A percentile compares a stretch with the other conserved stretches of the same genome.
Conservation (phyloP, 2,888 invertebrate species). For the Nysson spinosus region DNA sequence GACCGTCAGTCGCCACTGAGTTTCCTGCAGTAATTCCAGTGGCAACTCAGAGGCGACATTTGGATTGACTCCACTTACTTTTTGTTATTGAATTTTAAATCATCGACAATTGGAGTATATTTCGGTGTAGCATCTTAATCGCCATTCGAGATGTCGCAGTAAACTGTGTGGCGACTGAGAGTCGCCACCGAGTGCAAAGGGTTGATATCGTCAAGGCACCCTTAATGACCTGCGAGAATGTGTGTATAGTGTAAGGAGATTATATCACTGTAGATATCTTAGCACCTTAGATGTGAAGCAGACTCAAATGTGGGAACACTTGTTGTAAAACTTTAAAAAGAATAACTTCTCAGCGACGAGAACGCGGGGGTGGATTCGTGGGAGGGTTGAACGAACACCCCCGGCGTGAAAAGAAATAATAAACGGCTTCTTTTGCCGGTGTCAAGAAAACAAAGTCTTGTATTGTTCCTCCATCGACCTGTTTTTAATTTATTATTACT, state of each 20-base stretch:
- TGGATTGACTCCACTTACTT: too few relatives aligned
- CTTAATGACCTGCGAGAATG: conserved; percentile 29
- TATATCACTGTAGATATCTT: conserved; percentile 76
- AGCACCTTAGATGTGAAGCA: conserved; percentile 71
- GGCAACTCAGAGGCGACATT: too few relatives aligned
- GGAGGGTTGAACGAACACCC: neutral
- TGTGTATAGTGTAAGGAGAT: conserved; percentile 57
- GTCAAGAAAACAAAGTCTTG: neutral
- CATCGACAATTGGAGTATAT: too few relatives aligned
- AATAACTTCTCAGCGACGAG: conserved; percentile 34
- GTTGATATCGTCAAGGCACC: conserved; percentile 4
- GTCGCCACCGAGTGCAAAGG: conserved; percentile 18
- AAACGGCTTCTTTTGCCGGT: conserved; percentile 42
- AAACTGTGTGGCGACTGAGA: neutral
- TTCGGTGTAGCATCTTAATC: too few relatives aligned
- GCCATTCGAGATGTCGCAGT: neutral
- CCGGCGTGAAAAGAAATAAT: conserved; percentile 31
- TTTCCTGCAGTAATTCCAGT: too few relatives aligned
- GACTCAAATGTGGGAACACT: conserved; percentile 48
- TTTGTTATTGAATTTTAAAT: too few relatives aligned
- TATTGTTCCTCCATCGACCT: too few relatives aligned
- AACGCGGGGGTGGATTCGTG: neutral
- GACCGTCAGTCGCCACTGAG: too few relatives aligned
- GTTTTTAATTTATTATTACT: neutral
- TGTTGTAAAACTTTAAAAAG: conserved; percentile 42